A percentile compares a stretch with the other conserved stretches of the same genome.
These are phyloP conservation scores for Drosophila kuntzei DNA, from an alignment of 2,888 invertebrate genomes.

Conservation along the genomic window DNA sequence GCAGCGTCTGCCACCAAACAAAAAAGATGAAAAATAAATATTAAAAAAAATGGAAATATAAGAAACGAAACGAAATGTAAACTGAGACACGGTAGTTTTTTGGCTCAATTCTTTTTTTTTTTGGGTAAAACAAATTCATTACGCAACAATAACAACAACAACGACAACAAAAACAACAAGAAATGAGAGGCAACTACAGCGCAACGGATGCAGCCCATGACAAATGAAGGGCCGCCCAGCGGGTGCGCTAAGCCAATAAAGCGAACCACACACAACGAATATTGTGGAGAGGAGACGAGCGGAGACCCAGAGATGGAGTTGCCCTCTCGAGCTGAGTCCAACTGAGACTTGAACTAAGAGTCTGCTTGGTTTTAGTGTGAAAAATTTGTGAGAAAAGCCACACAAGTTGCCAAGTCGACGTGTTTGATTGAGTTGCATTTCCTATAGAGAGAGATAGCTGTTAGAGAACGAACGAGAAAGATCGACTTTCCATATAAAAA, in stretches of 20 bases:
- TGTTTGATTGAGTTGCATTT: conserved; percentile 75
- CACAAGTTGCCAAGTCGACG: conserved; percentile 65
- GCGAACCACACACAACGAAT: conserved; percentile 56
- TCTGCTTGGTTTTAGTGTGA: conserved; percentile 62
- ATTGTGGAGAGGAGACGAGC: not conserved
- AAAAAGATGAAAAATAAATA: conserved; percentile 18
- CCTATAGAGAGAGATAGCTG: conserved; percentile 27
- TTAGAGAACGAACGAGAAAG: not conserved
- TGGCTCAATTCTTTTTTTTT: conserved; percentile 42
- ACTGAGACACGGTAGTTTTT: conserved; percentile 56
- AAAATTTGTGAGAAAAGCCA: conserved; percentile 79
- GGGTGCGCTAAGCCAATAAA: conserved; percentile 58
- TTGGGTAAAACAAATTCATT: conserved; percentile 73
- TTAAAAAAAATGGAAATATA: conserved; percentile 11
- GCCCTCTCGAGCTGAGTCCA: conserved; percentile 12
- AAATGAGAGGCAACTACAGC: conserved; percentile 24
- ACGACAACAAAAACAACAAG: not conserved
- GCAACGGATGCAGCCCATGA: conserved; percentile 62
- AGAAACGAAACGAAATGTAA: conserved; percentile 44
- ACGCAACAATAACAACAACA: conserved; percentile 46
- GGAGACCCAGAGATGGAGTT: conserved; percentile 17
- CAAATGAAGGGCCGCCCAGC: conserved; percentile 71
- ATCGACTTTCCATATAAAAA: conserved; percentile 46
- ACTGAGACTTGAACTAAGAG: conserved; percentile 19
- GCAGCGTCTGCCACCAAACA: conserved; percentile 38